Evolutionary conservation across 2,888 invertebrate genomes (phyloP).

Genomic region (Cosmopolites sordidus): DNA sequence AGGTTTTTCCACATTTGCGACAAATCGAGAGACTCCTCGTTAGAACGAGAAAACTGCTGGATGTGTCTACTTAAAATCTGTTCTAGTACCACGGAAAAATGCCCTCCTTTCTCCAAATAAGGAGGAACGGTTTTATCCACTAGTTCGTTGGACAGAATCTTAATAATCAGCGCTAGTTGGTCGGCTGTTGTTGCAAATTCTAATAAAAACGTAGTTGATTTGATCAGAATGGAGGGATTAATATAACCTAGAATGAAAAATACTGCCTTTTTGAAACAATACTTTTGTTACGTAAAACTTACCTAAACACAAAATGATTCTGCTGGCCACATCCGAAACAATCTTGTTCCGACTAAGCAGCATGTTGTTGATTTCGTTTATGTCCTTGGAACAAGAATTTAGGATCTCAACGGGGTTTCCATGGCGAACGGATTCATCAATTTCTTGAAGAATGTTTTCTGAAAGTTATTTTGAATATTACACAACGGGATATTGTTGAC

Average conservation of each 20-base stretch:
- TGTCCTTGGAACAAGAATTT: conserved; percentile 54
- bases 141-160: conserved; percentile 59
- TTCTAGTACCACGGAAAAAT: conserved; percentile 47
- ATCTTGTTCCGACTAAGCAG: conserved; percentile 54
- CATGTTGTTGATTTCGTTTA: conserved; percentile 53
- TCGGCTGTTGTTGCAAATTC: conserved; percentile 57
- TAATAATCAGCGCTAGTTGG: conserved; percentile 59
- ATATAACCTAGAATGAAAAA: conserved; percentile 53
- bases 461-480: no score
- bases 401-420: conserved; percentile 50
- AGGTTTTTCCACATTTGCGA: conserved; percentile 45
- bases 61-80: conserved; percentile 41
- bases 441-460: conserved; percentile 58
- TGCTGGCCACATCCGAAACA: conserved; percentile 57
- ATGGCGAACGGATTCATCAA: conserved; percentile 54
- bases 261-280: neutral
- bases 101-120: conserved; percentile 47
- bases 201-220: conserved; percentile 58
- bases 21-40: conserved; percentile 37
- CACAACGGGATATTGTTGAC: no score
- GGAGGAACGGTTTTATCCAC: conserved; percentile 42
- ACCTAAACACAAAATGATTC: conserved; percentile 56
- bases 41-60: conserved; percentile 33
- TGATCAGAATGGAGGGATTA: conserved; percentile 59
- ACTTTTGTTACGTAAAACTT: no score